Base-by-base conservation (phyloP, 1,140 invertebrate species). In the Brachionus rubens region DNA sequence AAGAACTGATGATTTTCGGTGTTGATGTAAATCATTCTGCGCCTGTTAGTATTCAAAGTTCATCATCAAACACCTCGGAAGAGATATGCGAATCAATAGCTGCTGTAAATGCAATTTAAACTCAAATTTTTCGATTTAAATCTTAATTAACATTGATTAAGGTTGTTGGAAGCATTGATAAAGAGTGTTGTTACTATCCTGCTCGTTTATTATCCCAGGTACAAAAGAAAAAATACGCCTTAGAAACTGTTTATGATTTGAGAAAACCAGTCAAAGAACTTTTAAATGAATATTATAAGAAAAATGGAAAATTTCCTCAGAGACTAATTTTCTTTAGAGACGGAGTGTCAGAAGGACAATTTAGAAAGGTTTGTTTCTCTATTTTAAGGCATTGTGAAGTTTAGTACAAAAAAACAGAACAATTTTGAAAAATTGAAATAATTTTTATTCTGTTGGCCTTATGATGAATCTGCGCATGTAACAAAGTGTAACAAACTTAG, bases 251-350 rank as follows among this genome's bases (percentile, higher is more conserved):
- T 4, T 43, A 65, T 33, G 3, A 70, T 70, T 48, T 70, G 19
- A 30, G 50, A 7, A 2, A 33, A 19, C 16, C 36, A 24, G 26
- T 70, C 3, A 30, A 16, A 4, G 6, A 50, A 16, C 26, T 70
- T 21, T 33, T 70, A 3, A 10, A 48, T 19, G 14, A 70, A 48
- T 70, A 70, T 48, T 16, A 48, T 9, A 33, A 70, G 4, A 28
- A 7, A 36, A 70, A 70, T 70, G 9, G 19, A 16, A 30, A 48
- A 50, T 70, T 48, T 16, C 65, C 65, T 5, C 2, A 19, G 7
- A 70, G 41, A 28, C 24, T 70, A 14, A 24, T 70, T 9, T 70
- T 70, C 50, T 70, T 43, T 30, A 47, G 65, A 48, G 65, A 70
- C 33, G 65, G 65, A 10, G 19, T 48, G n/a, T 70, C 43, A 9